Percentiles rank a stretch among this genome's conserved stretches.
phyloP scores from a whole-genome alignment of 2,113 vertebrate species.

The Lutjanus erythropterus region DNA sequence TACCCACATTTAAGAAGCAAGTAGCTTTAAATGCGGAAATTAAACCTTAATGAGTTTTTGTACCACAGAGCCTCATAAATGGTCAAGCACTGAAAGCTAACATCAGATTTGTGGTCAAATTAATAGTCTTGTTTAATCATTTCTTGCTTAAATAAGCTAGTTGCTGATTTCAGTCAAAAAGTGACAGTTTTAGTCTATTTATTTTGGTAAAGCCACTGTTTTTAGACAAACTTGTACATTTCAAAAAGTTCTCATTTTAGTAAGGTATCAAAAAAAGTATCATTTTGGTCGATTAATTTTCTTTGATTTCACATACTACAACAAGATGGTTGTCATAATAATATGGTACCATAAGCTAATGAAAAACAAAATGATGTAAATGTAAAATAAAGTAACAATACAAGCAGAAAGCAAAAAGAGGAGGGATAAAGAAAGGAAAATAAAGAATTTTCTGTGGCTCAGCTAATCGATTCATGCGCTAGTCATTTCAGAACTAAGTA shows the following conservation, averaged over 20 bases:
- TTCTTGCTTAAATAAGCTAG: neutral
- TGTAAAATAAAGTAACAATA: too few relatives aligned
- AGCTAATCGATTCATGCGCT: neutral
- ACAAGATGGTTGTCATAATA: too few relatives aligned
- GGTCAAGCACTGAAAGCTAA: neutral
- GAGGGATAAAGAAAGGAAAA: too few relatives aligned
- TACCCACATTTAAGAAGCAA: neutral
- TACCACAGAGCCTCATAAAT: neutral
- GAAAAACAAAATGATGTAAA: too few relatives aligned
- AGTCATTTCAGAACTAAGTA: neutral
- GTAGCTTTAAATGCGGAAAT: neutral
- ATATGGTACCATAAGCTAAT: too few relatives aligned
- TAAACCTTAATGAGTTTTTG: neutral
- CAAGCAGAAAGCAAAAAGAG: too few relatives aligned
- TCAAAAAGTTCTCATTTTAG: too few relatives aligned
- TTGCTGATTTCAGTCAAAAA: neutral
- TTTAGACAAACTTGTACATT: too few relatives aligned
- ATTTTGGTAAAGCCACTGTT: neutral
- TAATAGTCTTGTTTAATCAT: neutral
- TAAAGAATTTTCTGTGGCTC: neutral
- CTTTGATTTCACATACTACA: too few relatives aligned
- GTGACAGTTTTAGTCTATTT: too few relatives aligned
- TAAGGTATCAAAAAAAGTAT: neutral
- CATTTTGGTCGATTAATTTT: neutral
- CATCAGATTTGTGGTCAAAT: neutral